Base-by-base conservation (phyloP, 2,888 invertebrate genomes). In the Ichneumon xanthorius region DNA sequence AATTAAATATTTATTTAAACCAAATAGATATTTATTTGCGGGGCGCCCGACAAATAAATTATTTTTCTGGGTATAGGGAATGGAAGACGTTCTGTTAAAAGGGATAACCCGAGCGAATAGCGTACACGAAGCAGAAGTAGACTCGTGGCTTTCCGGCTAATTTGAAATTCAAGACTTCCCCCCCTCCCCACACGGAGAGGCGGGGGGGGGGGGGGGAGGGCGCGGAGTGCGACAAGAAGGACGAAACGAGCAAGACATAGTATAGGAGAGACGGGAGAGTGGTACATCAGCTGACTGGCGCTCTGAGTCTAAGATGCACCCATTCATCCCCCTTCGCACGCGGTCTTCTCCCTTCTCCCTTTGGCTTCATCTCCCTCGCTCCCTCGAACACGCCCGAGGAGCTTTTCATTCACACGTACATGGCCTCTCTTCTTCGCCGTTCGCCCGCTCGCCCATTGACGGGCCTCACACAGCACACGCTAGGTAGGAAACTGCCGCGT, bases 371-470 rank as follows among this genome's bases (percentile, higher is more conserved):
- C 37, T 37, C 37, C 37, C 37, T 58, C 73, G 30, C 68, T 53
- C 22, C 9, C 40, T 40, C 76, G 37, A 76, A 75, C 50, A 16
- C 76, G 26, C 33, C 75, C 78, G 68, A 33, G 61, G 50, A 83
- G 79, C 80, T 85, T 82, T 90, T 90, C 92, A 91, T 92, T 92
- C 91, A 91, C 91, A 89, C 89, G 88, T 87, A 67, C 67, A 58
- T 58, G 82, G 88, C 85, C 80, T 88, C 85, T 80, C 82, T 77
- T 82, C 70, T 67, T 70, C 75, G 37, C 22, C 76, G 71, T 80
- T 86, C 37, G 37, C 55, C 55, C 86, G 87, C 88, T 88, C 87
- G 88, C 85, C 90, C 92, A 91, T 92, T 91, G 92, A 92, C 90
- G 90, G 87, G 87, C 88, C 87, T 79, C 73, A 72, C 55, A 40